Conservation (phyloP, 23 tunicate species). For the Trididemnum miniatum region DNA sequence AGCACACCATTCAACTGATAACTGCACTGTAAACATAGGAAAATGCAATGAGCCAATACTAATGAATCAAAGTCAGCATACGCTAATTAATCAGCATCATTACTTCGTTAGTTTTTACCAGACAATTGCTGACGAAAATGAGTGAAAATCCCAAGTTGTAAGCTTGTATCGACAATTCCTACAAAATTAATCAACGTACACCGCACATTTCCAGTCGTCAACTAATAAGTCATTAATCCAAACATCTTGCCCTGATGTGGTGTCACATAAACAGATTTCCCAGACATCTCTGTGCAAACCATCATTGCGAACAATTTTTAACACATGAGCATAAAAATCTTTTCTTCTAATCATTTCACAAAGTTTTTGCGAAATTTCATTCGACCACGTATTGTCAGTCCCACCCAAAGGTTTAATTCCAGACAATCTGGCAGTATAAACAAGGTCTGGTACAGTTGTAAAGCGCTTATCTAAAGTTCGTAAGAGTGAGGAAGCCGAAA, state of each 20-base stretch:
- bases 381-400: constrained; percentile 18
- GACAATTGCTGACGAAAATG: too few relatives aligned
- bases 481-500: not conserved
- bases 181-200: constrained; percentile 39
- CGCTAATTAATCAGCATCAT: too few relatives aligned
- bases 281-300: not conserved
- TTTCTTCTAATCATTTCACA: not conserved
- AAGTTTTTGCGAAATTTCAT: not conserved
- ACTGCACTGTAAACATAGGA: too few relatives aligned
- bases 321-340: constrained; percentile 32
- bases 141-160: too few relatives aligned
- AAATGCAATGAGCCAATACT: too few relatives aligned
- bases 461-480: not conserved
- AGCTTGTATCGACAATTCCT: too few relatives aligned
- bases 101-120: too few relatives aligned
- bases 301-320: not conserved
- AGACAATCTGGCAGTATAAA: constrained; percentile 22
- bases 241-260: constrained; percentile 13
- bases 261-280: constrained; percentile 55
- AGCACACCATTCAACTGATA: too few relatives aligned
- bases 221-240: constrained; percentile 79
- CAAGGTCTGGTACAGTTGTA: not conserved
- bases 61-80: too few relatives aligned
- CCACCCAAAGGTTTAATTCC: constrained; percentile 46
- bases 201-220: constrained; percentile 63